Conservation (phyloP, 1,140 invertebrate genomes). For the Drosophila dunni region DNA sequence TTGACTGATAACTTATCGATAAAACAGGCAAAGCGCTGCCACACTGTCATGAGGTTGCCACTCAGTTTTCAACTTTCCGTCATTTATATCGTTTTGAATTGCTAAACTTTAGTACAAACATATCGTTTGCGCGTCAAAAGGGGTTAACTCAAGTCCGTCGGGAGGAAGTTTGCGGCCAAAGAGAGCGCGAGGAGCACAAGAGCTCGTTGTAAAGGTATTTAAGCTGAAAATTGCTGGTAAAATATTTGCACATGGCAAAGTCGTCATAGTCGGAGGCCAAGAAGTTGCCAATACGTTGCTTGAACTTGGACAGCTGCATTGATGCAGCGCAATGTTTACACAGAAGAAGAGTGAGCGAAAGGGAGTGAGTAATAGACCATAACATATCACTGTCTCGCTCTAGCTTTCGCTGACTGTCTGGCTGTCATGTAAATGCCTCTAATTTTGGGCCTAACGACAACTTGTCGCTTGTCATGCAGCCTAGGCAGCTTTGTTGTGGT, state of each 20-base stretch:
- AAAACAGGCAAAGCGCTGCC: too few species aligned
- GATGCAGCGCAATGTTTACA: constrained; percentile 74
- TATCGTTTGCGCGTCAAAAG: not conserved
- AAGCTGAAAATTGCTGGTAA: constrained; percentile 80
- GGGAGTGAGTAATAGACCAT: too few species aligned
- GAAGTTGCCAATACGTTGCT: constrained; percentile 27
- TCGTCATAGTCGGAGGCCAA: not conserved
- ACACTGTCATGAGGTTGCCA: too few species aligned
- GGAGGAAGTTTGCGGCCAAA: too few species aligned
- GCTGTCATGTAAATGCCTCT: constrained; percentile 76
- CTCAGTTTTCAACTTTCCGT: not conserved
- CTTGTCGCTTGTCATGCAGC: constrained; percentile 75
- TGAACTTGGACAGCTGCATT: constrained; percentile 68
- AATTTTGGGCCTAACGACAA: constrained; percentile 81
- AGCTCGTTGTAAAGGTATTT: constrained; percentile 69
- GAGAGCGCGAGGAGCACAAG: not conserved
- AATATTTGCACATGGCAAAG: constrained; percentile 73
- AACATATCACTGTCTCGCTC: constrained; percentile 4
- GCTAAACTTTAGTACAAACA: not conserved
- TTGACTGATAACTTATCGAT: too few species aligned
- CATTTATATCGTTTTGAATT: not conserved
- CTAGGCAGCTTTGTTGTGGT: constrained; percentile 39
- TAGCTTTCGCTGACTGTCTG: constrained; percentile 25
- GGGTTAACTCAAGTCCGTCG: constrained; percentile 18
- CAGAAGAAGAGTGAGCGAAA: not conserved